Conservation (phyloP, 2,113 vertebrate genomes). For the Thalassoma bifasciatum region DNA sequence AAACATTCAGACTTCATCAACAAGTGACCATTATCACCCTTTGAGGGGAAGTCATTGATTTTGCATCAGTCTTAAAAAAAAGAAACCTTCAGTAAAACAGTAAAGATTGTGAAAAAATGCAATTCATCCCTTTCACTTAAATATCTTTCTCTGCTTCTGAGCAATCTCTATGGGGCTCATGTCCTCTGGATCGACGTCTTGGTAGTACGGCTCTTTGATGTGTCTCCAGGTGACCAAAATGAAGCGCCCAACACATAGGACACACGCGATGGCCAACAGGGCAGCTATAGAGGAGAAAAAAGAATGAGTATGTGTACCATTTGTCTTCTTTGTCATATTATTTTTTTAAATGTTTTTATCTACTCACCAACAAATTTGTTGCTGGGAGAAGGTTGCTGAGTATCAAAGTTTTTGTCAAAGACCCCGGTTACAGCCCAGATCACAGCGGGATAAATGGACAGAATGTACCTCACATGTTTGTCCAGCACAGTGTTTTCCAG, state of each 20-base stretch:
- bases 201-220: constrained; percentile 62
- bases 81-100: too few relatives aligned
- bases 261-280: constrained; percentile 58
- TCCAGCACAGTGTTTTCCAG: constrained; percentile 62
- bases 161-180: constrained; percentile 70
- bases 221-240: constrained; percentile 65
- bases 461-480: constrained; percentile 61
- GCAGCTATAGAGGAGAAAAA: constrained; percentile 47
- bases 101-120: background rate
- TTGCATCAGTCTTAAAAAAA: too few relatives aligned
- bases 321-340: too few relatives aligned
- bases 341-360: background rate
- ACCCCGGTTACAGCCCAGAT: constrained; percentile 66
- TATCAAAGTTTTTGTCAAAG: constrained; percentile 41
- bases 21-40: too few relatives aligned
- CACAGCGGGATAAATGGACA: constrained; percentile 58
- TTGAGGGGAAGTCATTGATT: too few relatives aligned
- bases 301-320: too few relatives aligned
- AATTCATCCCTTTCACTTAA: constrained; percentile 30
- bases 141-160: constrained; percentile 65
- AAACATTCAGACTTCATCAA: too few relatives aligned
- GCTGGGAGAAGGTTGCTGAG: constrained; percentile 4
- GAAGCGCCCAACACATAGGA: constrained; percentile 46
- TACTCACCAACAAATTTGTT: constrained; percentile 57
- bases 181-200: constrained; percentile 11